A percentile compares a stretch with the other conserved stretches of the same genome.
These are phyloP conservation scores for Drosophila birchii DNA, from an alignment of 2,888 invertebrate genomes.

Conservation along the genomic window DNA sequence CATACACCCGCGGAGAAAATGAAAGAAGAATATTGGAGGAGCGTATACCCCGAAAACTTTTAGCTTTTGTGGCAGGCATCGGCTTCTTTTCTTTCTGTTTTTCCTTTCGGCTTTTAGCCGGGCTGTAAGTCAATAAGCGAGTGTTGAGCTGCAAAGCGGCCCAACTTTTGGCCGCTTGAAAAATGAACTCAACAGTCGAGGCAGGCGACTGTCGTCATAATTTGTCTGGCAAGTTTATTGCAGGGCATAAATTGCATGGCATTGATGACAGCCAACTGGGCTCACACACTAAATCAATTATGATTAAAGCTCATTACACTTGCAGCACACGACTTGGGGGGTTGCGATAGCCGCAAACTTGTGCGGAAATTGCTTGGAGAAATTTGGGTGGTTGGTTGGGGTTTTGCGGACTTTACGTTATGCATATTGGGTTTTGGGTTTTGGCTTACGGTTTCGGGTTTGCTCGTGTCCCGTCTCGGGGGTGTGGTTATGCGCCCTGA, in stretches of 20 bases:
- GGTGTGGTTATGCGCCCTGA: conserved; percentile 60
- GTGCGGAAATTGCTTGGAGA: conserved; percentile 63
- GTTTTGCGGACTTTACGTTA: conserved; percentile 17
- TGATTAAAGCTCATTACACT: conserved; percentile 77
- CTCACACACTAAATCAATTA: conserved; percentile 72
- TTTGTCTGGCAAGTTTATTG: conserved; percentile 68
- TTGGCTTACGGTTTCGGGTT: conserved; percentile 18
- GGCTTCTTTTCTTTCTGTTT: conserved; percentile 6
- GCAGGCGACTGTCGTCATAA: conserved; percentile 50
- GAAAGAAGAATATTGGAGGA: conserved; percentile 13
- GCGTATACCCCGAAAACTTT: conserved; percentile 46
- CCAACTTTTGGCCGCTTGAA: conserved; percentile 57
- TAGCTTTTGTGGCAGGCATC: conserved; percentile 50
- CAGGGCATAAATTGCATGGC: conserved; percentile 66
- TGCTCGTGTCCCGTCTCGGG: conserved; percentile 33
- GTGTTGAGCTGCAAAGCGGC: conserved; percentile 74
- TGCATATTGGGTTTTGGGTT: conserved; percentile 5
- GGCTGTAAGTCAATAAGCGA: conserved; percentile 73
- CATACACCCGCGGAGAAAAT: conserved; percentile 54
- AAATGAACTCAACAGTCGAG: conserved; percentile 62
- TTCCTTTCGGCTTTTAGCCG: conserved; percentile 46
- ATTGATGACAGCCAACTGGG: conserved; percentile 54
- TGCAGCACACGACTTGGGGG: conserved; percentile 62
- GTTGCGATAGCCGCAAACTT: conserved; percentile 60
- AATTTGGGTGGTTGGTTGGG: conserved; percentile 25